Conservation (phyloP, 2,888 invertebrate species). For the Hedya salicella region DNA sequence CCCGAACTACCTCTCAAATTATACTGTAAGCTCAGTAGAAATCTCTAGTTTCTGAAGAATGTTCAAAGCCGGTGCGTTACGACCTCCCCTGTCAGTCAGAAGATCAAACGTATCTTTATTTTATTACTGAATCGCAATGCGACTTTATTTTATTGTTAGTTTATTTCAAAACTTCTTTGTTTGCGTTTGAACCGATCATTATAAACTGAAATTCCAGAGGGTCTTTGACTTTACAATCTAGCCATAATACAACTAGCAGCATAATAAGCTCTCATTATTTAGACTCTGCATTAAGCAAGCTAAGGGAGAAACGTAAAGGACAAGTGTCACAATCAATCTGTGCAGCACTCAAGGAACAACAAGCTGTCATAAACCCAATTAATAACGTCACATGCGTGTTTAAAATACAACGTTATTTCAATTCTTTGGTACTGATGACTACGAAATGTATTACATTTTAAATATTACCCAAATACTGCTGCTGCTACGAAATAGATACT, state of each 20-base stretch:
- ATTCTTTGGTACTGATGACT: conserved; percentile 21
- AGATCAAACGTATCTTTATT: conserved; percentile 32
- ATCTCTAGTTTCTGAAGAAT: conserved; percentile 19
- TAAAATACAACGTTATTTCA: conserved; percentile 27
- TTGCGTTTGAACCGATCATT: background rate
- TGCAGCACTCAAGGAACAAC: conserved; percentile 34
- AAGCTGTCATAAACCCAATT: conserved; percentile 36
- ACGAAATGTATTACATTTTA: background rate
- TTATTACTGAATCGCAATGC: conserved; percentile 28
- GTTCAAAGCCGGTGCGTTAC: conserved; percentile 4
- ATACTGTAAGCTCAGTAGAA: background rate
- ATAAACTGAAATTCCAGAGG: background rate
- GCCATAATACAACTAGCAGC: background rate
- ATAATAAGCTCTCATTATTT: no score
- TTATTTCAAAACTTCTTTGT: conserved; percentile 19
- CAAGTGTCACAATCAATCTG: conserved; percentile 39
- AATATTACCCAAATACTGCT: conserved; percentile 3
- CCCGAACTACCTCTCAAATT: conserved; percentile 6
- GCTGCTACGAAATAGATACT: background rate
- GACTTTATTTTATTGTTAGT: conserved; percentile 29
- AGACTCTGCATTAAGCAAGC: background rate
- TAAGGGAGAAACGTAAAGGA: conserved; percentile 19
- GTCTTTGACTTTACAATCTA: background rate
- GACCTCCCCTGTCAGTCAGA: conserved; percentile 34
- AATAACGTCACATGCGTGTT: conserved; percentile 29